Base-by-base conservation (phyloP, 2,113 vertebrate genomes). In the Tachysurus vachellii region DNA sequence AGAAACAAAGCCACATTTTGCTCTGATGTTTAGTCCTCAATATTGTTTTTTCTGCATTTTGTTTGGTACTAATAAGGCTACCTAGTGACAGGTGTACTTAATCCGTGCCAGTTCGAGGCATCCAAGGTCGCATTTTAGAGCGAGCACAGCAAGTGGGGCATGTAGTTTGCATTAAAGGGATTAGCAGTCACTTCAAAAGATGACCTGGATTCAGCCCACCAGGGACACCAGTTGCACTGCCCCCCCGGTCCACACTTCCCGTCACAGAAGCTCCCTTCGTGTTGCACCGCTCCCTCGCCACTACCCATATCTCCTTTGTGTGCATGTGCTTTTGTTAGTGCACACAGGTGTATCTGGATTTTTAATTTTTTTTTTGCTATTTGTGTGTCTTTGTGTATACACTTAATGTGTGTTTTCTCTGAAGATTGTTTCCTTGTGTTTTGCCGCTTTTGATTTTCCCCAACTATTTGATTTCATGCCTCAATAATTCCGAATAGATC, bases 81-180 rank as follows among this genome's bases (percentile, higher is more conserved):
- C 57, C 57, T n/a, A 79, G 91, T 94, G 94, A 95, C 94, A 95
- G 95, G 95, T 95, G 94, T 91, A 93, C 93, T 90, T 91, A 94
- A 92, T 94, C 94, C 91, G 83, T 93, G 94, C 94, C 94, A 94
- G 93, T 93, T 90, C 90, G 88, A 71, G 89, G 93, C 93, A 92
- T 94, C 94, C 95, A 91, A 94, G 86, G 86, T 76, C 71, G 50
- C 36, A 23, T 84, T 87, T 79, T 83, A 83, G 83, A 83, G 81
- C 80, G 66, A 79, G 71, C 50, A 36, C 86, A 83, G 86, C 94
- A 95, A 95, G 94, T 95, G 94, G 95, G 93, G 94, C 95, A 95
- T 95, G 94, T 95, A 94, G 93, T 95, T 95, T 94, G 94, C 94
- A 95, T 96, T 96, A 95, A 95, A 96, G 94, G 94, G 94, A 95